A percentile compares a stretch with the other conserved stretches of the same genome.
phyloP scores from a whole-genome alignment of 2,797 vertebrate genomes.

The Pantherophis vulpinus region DNA sequence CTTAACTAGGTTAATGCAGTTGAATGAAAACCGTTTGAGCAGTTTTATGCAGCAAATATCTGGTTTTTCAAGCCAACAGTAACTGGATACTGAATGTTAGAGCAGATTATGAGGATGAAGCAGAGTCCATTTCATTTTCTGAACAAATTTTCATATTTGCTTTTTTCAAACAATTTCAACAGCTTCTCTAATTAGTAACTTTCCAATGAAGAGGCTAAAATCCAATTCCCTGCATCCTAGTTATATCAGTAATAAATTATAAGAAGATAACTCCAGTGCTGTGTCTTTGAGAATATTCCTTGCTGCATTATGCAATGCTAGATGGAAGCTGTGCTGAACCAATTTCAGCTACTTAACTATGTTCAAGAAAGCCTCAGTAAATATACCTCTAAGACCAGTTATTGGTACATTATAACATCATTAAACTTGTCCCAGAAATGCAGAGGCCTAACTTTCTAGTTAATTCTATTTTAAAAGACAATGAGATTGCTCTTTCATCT shows the following conservation, averaged over 20 bases:
- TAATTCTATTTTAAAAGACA: conserved; percentile 4
- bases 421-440: not conserved
- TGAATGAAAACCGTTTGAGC: not conserved
- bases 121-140: conserved; percentile 5
- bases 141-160: not conserved
- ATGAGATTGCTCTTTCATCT: not conserved
- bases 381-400: not conserved
- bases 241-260: not conserved
- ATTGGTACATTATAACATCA: not conserved
- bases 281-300: not conserved
- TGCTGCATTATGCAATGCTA: not conserved
- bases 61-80: not conserved
- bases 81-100: not conserved
- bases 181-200: not conserved
- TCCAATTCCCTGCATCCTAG: not conserved
- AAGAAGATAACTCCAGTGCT: not conserved
- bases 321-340: not conserved
- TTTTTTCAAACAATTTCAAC: not conserved
- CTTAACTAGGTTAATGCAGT: not conserved
- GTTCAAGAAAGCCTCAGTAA: not conserved
- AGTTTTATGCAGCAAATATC: not conserved
- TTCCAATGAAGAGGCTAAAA: not conserved
- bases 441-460: not conserved
- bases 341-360: not conserved
- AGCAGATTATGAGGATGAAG: not conserved